Percentiles rank a stretch among this genome's conserved stretches.
Evolutionary conservation across 2,888 invertebrate genomes (phyloP).

Genomic region (Chrysolina haemoptera): DNA sequence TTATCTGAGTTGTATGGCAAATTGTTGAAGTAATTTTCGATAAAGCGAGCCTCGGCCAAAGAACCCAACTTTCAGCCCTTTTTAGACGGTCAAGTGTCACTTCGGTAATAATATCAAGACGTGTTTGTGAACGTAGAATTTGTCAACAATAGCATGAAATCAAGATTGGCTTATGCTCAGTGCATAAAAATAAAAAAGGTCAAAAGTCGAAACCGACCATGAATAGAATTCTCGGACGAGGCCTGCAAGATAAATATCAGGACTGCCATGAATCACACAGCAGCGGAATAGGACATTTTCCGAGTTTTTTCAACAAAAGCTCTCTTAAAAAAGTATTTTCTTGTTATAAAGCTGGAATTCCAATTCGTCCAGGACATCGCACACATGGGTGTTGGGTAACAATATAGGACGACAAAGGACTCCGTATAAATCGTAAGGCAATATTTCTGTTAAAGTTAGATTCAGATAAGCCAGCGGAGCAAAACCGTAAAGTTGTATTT

Average conservation of each 20-base stretch:
- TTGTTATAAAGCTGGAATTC: background rate
- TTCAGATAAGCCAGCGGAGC: too few relatives aligned
- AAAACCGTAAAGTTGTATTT: too few relatives aligned
- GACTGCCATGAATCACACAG: slow-evolving; percentile 1
- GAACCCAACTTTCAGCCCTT: slow-evolving; percentile 4
- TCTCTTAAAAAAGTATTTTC: slow-evolving; percentile 6
- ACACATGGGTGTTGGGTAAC: background rate
- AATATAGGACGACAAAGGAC: background rate
- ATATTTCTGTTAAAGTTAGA: too few relatives aligned
- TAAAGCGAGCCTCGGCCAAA: background rate
- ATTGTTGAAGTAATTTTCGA: background rate
- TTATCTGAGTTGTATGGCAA: background rate
- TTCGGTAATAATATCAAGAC: slow-evolving; percentile 20
- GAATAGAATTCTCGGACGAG: background rate
- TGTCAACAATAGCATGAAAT: slow-evolving; percentile 25
- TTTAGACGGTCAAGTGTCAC: slow-evolving; percentile 18
- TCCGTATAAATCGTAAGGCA: background rate
- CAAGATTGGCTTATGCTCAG: slow-evolving; percentile 10
- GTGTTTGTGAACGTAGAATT: slow-evolving; percentile 12
- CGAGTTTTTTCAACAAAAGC: slow-evolving; percentile 6
- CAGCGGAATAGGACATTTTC: slow-evolving; percentile 11
- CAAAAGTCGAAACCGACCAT: slow-evolving; percentile 11
- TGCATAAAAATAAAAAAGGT: slow-evolving; percentile 15
- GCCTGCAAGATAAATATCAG: slow-evolving; percentile 11
- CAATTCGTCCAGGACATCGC: background rate